A percentile compares a stretch with the other conserved stretches of the same genome.
These are phyloP conservation scores for Artemia franciscana DNA, from an alignment of 1,140 invertebrate genomes.

Conservation along the genomic window DNA sequence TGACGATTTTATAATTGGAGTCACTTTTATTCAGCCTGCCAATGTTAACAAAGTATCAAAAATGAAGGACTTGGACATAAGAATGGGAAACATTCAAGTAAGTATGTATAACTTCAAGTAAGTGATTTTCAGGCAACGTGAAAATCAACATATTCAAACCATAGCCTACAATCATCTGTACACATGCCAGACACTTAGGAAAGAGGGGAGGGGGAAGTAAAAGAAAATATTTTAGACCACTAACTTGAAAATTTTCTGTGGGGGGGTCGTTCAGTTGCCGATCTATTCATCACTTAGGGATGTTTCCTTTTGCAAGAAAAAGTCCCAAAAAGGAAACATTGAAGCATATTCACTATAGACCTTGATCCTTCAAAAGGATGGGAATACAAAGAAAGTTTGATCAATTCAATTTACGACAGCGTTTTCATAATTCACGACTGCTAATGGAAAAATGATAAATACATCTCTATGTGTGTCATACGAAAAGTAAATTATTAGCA, in stretches of 20 bases:
- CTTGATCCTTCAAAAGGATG: no score
- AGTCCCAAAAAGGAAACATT: no score
- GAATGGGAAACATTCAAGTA: slow-evolving; percentile 57
- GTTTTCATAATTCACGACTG: no score
- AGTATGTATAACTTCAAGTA: neutral
- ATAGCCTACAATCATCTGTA: no score
- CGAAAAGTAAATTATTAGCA: no score
- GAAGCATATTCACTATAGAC: no score
- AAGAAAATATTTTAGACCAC: neutral
- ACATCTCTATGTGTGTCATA: no score
- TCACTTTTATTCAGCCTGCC: slow-evolving; percentile 42
- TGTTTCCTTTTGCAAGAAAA: neutral
- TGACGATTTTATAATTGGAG: slow-evolving; percentile 33
- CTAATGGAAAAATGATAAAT: no score
- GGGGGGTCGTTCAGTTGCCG: neutral
- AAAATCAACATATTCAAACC: no score
- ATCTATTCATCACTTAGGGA: neutral
- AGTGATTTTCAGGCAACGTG: neutral
- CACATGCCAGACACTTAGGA: no score
- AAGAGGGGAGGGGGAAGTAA: neutral
- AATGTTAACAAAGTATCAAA: slow-evolving; percentile 43
- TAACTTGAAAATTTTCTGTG: neutral
- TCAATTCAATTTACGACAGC: no score
- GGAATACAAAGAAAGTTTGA: no score
- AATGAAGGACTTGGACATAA: slow-evolving; percentile 44